Conservation (phyloP, 2,888 invertebrate species). For the Xestia xanthographa region DNA sequence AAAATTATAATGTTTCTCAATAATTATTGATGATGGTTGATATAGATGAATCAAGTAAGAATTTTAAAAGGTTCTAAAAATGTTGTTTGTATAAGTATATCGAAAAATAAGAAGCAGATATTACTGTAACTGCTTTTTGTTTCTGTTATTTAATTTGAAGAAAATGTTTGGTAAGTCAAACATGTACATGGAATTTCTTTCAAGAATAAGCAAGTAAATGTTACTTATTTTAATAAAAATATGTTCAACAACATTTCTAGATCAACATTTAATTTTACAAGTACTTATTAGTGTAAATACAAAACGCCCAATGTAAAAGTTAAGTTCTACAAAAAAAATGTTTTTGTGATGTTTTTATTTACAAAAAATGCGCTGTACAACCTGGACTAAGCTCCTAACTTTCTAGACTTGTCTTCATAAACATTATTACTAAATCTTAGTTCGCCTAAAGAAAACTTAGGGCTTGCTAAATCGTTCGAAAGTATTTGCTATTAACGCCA, state of each 20-base stretch:
- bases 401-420: constrained; percentile 30
- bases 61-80: background rate
- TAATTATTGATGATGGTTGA: background rate
- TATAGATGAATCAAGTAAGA: background rate
- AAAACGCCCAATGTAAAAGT: constrained; percentile 17
- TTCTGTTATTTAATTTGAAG: background rate
- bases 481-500: constrained; percentile 32
- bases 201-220: background rate
- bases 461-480: constrained; percentile 24
- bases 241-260: background rate
- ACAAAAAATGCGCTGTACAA: constrained; percentile 14
- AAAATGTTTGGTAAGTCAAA: background rate
- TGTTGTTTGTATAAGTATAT: background rate
- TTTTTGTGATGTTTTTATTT: constrained; percentile 4
- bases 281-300: background rate
- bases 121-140: too few species aligned
- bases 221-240: background rate
- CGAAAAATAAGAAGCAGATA: too few species aligned
- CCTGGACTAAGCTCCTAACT: constrained; percentile 11
- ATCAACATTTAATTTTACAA: background rate
- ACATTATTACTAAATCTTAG: constrained; percentile 24
- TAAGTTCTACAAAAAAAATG: background rate
- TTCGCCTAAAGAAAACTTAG: constrained; percentile 16
- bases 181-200: background rate
- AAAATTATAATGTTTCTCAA: background rate